Evolutionary conservation across 2,797 vertebrate species (phyloP), one percentile per base, ranked within the genome.

Genomic region (Lagothrix lagotricha): DNA sequence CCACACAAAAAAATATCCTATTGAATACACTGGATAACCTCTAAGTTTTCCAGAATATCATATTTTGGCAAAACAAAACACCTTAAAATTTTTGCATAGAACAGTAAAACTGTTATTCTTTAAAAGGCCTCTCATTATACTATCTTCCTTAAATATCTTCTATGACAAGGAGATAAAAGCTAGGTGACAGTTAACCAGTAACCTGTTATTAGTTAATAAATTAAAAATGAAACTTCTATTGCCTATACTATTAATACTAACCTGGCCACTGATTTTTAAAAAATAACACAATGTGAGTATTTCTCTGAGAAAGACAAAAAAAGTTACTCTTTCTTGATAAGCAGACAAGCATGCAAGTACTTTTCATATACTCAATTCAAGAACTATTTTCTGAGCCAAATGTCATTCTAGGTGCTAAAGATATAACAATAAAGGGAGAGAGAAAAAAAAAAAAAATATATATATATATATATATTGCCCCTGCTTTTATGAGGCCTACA

Each of bases 21-120:
- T 0, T 76, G 28, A 76, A 39, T 39, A 58, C 22, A 46, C 9
- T 7, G 30, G 48, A 92, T 61, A 61, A 46, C 24, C 50, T 93
- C 50, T 52, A 70, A 91, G 17, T 90, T 83, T 82, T 77, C 44
- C 39, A 19, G 50, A 77, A 82, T 57, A 17, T 83, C 30, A 26
- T 15, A 88, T 72, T 95, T 80, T 90, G 72, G 44, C 28, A 88
- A 94, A 90, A 75, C 58, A 84, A 80, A 79, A 41, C 6, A 90
- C 7, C 36, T 85, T 67, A 61, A 67, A 76, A 33, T 41, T 33
- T 70, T 72, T 75, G 50, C 39, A 57, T 57, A 39, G 52, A 64
- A 84, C 9, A 93, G 26, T 70, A 12, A 83, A 57, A 48, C 28
- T 39, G 10, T 64, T 39, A 67, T 44, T 24, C 92, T 54, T 26